Evolutionary conservation across 2,797 vertebrate species (phyloP), one percentile per base, ranked within the genome.

Genomic region (Sphenodon punctatus): DNA sequence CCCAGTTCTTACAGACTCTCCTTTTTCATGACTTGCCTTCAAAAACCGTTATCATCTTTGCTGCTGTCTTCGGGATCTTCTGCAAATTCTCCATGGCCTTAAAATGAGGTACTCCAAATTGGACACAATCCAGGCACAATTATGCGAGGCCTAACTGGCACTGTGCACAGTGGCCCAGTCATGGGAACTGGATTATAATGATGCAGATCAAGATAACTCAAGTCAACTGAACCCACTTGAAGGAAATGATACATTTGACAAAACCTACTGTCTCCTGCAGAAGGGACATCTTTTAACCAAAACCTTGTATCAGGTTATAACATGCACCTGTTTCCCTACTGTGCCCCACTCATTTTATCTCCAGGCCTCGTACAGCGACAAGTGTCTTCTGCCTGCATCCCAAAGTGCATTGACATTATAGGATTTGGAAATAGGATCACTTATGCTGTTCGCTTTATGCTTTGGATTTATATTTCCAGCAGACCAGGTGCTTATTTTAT

Each of bases 391-490:
- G 69, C 56, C 32, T 39, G 59, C 66, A 3, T 8, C 86, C 78
- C 53, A 70, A 89, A 84, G 1, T 76, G 36, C 45, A 74, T 73
- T 49, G 46, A 49, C 38, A 36, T 85, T 78, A 84, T 0, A 80
- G 85, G 90, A 86, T 92, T 91, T 87, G 39, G 65, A 81, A 34
- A 65, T 12, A 42, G 63, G 41, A 76, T 85, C 82, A 64, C 72
- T 84, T 85, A 86, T 49, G 55, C 38, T 77, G 51, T 77, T 77
- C 76, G 34, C 43, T 71, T 84, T 69, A 14, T 56, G 65, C 30
- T 82, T 23, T 79, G 81, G 76, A 68, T 19, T 78, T 74, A 64
- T 43, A 77, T 72, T 88, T 87, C 72, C 60, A 68, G n/a, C 55
- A 51, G 72, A 81, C 72, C 25, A 67, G 39, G 27, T 74, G 65